Base-by-base conservation (phyloP, 2,888 invertebrate species). In the Eupeodes luniger region DNA sequence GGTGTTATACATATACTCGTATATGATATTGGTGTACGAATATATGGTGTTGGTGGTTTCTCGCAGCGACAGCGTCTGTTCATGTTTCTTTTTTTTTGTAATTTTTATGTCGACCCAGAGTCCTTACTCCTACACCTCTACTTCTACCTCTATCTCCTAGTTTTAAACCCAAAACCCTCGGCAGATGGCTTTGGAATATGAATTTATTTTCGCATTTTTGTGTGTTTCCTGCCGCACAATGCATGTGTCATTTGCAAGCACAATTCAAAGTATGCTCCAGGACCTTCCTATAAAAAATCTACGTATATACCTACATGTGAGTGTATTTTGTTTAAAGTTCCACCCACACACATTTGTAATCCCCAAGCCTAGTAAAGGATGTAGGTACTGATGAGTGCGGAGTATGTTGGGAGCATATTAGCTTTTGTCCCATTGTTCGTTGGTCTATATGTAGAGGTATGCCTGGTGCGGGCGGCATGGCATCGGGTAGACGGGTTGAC, bases 201-300 rank as follows among this genome's bases (percentile, higher is more conserved):
- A 88, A 88, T 85, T 88, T 88, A 88, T 88, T 88, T 88, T 88
- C 88, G 81, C 85, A 85, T 88, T 88, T 88, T 88, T 88, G 88
- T 88, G 78, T 82, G 78, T 74, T 85, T 88, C 81, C 88, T 85
- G 88, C 75, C 81, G 75, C 88, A 88, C 88, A 88, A 88, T 88
- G 88, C 85, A 85, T 88, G 85, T 88, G 88, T 85, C 88, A 88
- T 81, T 88, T 85, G 88, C 88, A 88, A 84, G 88, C 78, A 55
- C 81, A 88, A 88, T 85, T 78, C 85, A 77, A 67, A 83, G 86
- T 79, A 76, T 70, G 75, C 83, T 67, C 69, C 79, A 76, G 85
- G 85, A 85, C 77, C 77, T 75, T 61, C 69, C 36, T 16, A 40
- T 47, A 40, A 9, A 40, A 40, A 40, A 40, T 40, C 9, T 40